These are phyloP conservation scores for Lypha dubia DNA, from an alignment of 2,888 invertebrate species.

Conservation along the genomic window DNA sequence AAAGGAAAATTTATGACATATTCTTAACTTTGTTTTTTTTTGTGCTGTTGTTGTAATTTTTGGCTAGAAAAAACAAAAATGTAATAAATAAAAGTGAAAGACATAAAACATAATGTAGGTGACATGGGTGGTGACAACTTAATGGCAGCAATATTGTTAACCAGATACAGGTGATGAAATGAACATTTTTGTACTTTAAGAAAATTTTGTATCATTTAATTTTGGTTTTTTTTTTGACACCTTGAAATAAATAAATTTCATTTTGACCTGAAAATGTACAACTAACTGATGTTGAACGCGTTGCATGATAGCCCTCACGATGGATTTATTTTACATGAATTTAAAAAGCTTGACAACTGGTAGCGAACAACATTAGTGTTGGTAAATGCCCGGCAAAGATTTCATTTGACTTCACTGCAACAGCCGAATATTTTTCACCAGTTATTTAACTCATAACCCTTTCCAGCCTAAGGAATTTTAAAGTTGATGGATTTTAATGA, in stretches of 20 bases:
- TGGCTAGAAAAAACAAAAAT: slow-evolving; percentile 33
- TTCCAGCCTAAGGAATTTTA: too few relatives aligned
- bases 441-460: too few relatives aligned
- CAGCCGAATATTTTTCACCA: too few relatives aligned
- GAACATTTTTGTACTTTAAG: background rate
- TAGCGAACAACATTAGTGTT: too few relatives aligned
- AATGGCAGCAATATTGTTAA: slow-evolving; percentile 68
- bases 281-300: too few relatives aligned
- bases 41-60: background rate
- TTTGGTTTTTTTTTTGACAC: background rate
- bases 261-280: too few relatives aligned
- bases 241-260: background rate
- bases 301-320: too few relatives aligned
- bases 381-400: too few relatives aligned
- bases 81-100: slow-evolving; percentile 68
- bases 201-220: background rate
- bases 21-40: slow-evolving; percentile 51
- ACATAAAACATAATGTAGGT: slow-evolving; percentile 70
- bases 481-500: too few relatives aligned
- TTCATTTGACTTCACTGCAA: too few relatives aligned
- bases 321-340: too few relatives aligned
- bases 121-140: slow-evolving; percentile 72
- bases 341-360: too few relatives aligned
- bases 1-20: slow-evolving; percentile 66
- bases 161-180: slow-evolving; percentile 66